Conservation (phyloP, 2,113 vertebrate species). For the Loxodonta africana region DNA sequence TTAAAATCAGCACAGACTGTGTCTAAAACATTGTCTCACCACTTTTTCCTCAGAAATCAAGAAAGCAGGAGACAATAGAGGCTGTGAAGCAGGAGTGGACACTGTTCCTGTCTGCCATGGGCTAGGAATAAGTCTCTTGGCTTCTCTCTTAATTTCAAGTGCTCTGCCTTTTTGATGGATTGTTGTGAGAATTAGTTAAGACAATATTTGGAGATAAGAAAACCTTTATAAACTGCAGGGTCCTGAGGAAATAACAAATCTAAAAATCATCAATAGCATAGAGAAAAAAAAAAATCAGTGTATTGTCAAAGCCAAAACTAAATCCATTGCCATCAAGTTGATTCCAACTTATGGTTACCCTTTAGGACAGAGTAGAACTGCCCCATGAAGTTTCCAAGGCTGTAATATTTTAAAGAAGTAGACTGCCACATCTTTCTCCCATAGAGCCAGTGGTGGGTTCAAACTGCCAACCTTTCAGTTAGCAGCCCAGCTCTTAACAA, state of each 20-base stretch:
- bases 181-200: background rate
- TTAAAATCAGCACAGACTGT: background rate
- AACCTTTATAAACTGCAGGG: background rate
- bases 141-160: background rate
- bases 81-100: background rate
- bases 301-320: background rate
- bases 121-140: background rate
- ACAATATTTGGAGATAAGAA: background rate
- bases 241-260: background rate
- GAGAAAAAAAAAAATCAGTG: background rate
- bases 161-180: background rate
- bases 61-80: background rate
- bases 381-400: too few species aligned
- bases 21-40: background rate
- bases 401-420: too few species aligned
- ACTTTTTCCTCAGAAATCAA: background rate
- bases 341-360: too few species aligned
- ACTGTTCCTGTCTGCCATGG: fast-evolving
- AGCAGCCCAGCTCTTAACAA: too few species aligned
- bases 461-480: too few species aligned
- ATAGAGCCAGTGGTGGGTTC: too few species aligned
- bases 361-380: too few species aligned
- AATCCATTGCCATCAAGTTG: too few species aligned
- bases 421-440: too few species aligned
- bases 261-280: background rate